These are phyloP conservation scores for Pristiophorus japonicus DNA, from an alignment of 2,113 vertebrate species.

Conservation along the genomic window DNA sequence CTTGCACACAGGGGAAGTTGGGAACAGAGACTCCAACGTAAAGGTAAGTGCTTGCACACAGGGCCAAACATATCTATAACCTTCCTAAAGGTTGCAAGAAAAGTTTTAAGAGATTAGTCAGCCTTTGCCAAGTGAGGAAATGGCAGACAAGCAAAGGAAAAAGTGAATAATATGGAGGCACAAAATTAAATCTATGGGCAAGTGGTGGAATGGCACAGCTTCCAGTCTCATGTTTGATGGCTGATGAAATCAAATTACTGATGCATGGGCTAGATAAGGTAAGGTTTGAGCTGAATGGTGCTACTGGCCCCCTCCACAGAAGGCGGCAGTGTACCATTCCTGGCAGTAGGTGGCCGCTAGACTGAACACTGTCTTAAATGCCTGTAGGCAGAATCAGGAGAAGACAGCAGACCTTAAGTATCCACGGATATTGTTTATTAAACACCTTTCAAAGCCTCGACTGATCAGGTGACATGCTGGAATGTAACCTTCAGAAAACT, in stretches of 20 bases:
- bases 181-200: not conserved
- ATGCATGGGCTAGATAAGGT: no score
- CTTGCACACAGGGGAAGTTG: not conserved
- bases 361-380: not conserved
- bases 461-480: not conserved
- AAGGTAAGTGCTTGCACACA: not conserved
- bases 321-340: not conserved
- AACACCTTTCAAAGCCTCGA: not conserved
- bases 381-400: not conserved
- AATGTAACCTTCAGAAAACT: not conserved
- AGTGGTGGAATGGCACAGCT: not conserved
- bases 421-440: not conserved
- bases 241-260: not conserved
- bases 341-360: not conserved
- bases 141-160: not conserved
- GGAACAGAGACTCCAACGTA: not conserved
- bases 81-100: not conserved
- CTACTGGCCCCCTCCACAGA: no score
- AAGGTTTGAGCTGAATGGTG: no score
- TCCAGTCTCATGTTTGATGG: not conserved
- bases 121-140: not conserved
- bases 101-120: not conserved
- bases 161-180: not conserved
- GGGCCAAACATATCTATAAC: not conserved
- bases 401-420: not conserved